Evolutionary conservation across 2,113 vertebrate genomes (phyloP), one percentile per base, ranked within the genome.

Genomic region (Corydoras sp.): DNA sequence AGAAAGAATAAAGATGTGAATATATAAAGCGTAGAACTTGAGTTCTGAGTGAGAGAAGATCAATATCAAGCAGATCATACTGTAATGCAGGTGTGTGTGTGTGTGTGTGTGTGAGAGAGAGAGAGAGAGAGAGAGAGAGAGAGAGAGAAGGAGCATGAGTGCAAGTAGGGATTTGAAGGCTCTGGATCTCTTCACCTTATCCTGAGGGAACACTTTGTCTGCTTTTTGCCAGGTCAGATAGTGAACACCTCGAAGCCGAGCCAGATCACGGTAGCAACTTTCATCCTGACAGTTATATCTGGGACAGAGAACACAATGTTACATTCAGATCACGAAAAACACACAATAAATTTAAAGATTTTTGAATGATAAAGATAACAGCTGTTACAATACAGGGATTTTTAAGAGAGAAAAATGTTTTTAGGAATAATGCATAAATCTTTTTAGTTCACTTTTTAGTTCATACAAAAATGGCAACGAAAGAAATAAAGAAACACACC

Each of bases 221-320:
- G 80, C 89, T 83, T 89, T 93, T 79, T 85, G 83, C 96, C 96
- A 99, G 11, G 96, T 99, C 85, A 96, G 83, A 73, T 99, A 99
- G 79, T 87, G 89, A 62, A 99, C 56, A 4, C 96, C 97, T 74
- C 96, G 87, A 71, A 99, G 92, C 79, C 94, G 91, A 62, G 97
- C 96, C 90, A 99, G 81, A 84, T 99, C 97, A 72, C 92, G 85
- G 84, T 99, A 99, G 80, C 97, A 99, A 80, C 92, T 93, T 73
- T 95, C 93, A 82, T 99, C 97, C 76, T 95, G 93, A 88, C 97
- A 99, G 76, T 99, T 99, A 87, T 97, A 98, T 18, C 96, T 99
- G 76, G 75, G 75, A 84, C 75, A 83, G 76, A 82, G 81, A 81
- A 68, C 71, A 56, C 77, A 62, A 75, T 72, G 62, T 77, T 60